Evolutionary conservation across 2,888 invertebrate genomes (phyloP).

Genomic region (Clunio marinus): DNA sequence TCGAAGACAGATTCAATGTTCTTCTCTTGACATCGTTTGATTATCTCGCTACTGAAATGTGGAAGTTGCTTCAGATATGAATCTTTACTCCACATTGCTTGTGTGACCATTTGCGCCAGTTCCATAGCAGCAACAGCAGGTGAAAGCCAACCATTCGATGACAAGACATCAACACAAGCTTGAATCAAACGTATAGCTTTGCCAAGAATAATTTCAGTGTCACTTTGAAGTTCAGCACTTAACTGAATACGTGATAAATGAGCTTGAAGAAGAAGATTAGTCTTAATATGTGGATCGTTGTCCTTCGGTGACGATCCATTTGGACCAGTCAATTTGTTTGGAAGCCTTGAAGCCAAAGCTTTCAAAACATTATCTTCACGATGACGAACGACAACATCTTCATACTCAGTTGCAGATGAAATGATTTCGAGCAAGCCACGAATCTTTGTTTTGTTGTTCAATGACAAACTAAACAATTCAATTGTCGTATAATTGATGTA

Average conservation of each 20-base stretch:
- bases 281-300: slow-evolving; percentile 96
- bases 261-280: slow-evolving; percentile 90
- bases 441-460: slow-evolving; percentile 96
- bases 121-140: slow-evolving; percentile 99
- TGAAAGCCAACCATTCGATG: slow-evolving; percentile 95
- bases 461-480: slow-evolving; percentile 93
- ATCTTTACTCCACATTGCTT: slow-evolving; percentile 99
- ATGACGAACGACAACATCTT: slow-evolving; percentile 89
- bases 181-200: slow-evolving; percentile 79
- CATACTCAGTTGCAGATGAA: slow-evolving; percentile 95
- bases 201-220: slow-evolving; percentile 84
- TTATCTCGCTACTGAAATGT: slow-evolving; percentile 83
- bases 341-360: slow-evolving; percentile 55
- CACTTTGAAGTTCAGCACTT: slow-evolving; percentile 93
- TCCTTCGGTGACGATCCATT: slow-evolving; percentile 67
- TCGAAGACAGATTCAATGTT: slow-evolving; percentile 65
- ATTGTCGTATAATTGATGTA: slow-evolving; percentile 99
- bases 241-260: slow-evolving; percentile 91
- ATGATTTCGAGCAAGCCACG: slow-evolving; percentile 96
- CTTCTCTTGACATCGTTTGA: slow-evolving; percentile 88
- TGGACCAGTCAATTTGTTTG: slow-evolving; percentile 60
- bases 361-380: slow-evolving; percentile 85
- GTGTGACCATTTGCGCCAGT: slow-evolving; percentile 98
- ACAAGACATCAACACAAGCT: slow-evolving; percentile 94
- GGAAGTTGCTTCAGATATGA: slow-evolving; percentile 95